Evolutionary conservation across 2,797 vertebrate genomes (phyloP).

Genomic region (Epinephelus malabaricus): DNA sequence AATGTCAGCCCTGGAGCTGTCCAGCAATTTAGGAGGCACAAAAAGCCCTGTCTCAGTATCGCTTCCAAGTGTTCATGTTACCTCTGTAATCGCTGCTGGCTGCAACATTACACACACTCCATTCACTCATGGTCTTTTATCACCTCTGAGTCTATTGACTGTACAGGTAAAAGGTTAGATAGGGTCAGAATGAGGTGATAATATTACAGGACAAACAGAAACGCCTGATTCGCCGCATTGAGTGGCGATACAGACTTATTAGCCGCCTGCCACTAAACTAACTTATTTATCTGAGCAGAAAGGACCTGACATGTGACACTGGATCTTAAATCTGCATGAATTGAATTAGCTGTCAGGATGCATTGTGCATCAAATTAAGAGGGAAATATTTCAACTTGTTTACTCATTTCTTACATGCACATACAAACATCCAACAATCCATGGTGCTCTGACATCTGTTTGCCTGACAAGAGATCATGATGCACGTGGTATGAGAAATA

Average conservation of each 20-base stretch:
- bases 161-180: conserved; percentile 71
- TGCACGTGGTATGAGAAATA: conserved; percentile 63
- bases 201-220: conserved; percentile 64
- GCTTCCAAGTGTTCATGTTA: conserved; percentile 84
- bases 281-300: conserved; percentile 65
- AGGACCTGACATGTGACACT: conserved; percentile 70
- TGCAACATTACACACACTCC: conserved; percentile 79
- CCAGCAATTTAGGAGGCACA: conserved; percentile 82
- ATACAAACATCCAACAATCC: conserved; percentile 77
- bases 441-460: conserved; percentile 72
- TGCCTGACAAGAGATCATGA: conserved; percentile 77
- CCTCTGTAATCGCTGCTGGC: conserved; percentile 80
- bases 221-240: conserved; percentile 29
- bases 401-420: conserved; percentile 73
- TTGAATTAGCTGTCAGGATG: conserved; percentile 82
- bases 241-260: conserved; percentile 39
- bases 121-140: conserved; percentile 75
- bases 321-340: conserved; percentile 54
- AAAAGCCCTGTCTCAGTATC: conserved; percentile 79
- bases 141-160: conserved; percentile 67
- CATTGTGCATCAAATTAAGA: conserved; percentile 89
- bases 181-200: conserved; percentile 69
- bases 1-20: conserved; percentile 86
- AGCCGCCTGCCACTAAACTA: conserved; percentile 53
- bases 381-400: conserved; percentile 78